Conservation (phyloP, 2,888 invertebrate genomes). For the Drosophila setosimentum region DNA sequence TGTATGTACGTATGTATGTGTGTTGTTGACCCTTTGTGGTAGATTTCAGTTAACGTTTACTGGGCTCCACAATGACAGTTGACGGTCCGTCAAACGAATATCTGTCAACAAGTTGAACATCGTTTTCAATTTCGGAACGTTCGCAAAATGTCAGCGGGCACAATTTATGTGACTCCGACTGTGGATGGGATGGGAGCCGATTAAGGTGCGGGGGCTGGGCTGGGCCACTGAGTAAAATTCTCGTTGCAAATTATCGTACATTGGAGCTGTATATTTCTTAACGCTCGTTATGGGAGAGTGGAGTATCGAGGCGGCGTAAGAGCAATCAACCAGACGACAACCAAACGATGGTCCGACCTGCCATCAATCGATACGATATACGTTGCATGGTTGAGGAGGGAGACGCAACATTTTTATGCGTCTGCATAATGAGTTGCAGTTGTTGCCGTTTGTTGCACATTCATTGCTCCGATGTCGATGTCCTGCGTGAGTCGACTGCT, state of each 20-base stretch:
- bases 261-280: constrained; percentile 68
- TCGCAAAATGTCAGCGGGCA: constrained; percentile 57
- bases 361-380: constrained; percentile 45
- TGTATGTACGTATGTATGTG: background rate
- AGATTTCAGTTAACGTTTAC: constrained; percentile 46
- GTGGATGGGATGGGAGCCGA: constrained; percentile 27
- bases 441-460: constrained; percentile 23
- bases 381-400: constrained; percentile 15
- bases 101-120: constrained; percentile 78
- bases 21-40: constrained; percentile 38
- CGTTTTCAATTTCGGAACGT: constrained; percentile 77
- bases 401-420: constrained; percentile 69
- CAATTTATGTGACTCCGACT: constrained; percentile 64
- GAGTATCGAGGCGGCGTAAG: constrained; percentile 15
- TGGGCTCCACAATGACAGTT: constrained; percentile 60
- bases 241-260: constrained; percentile 78
- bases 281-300: constrained; percentile 67
- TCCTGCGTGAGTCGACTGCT: constrained; percentile 48
- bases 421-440: constrained; percentile 80
- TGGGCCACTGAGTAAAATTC: constrained; percentile 41
- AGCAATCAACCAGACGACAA: constrained; percentile 39
- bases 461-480: constrained; percentile 32
- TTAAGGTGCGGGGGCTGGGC: constrained; percentile 48
- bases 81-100: constrained; percentile 80
- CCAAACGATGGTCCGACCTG: constrained; percentile 20